Percentiles rank a stretch among this genome's conserved stretches.
These are phyloP conservation scores for Chrysopa pallens DNA, from an alignment of 1,140 invertebrate genomes.

Conservation along the genomic window DNA sequence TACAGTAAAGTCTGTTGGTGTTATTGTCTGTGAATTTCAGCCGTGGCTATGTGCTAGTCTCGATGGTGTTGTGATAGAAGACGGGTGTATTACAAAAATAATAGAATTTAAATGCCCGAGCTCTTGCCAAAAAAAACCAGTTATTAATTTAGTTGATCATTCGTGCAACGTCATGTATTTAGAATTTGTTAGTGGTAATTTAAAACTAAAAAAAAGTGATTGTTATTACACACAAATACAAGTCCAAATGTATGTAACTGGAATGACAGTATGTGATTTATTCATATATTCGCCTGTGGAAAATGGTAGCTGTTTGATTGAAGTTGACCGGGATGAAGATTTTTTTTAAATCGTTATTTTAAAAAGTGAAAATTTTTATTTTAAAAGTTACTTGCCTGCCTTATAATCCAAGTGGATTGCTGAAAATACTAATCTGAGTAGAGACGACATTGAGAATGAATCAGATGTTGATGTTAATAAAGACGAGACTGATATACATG, in stretches of 20 bases:
- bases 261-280: slow-evolving; percentile 11
- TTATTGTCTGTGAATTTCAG: slow-evolving; percentile 10
- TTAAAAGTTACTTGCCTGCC: slow-evolving; percentile 2
- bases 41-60: slow-evolving; percentile 13
- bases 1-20: slow-evolving; percentile 9
- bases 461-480: no score
- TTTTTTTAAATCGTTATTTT: slow-evolving; percentile 9
- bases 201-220: slow-evolving; percentile 9
- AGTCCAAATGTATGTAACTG: slow-evolving; percentile 15
- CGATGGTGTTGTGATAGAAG: slow-evolving; percentile 11
- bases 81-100: slow-evolving; percentile 6
- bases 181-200: slow-evolving; percentile 4
- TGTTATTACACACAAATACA: slow-evolving; percentile 13
- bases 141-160: slow-evolving; percentile 7
- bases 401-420: no score
- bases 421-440: no score
- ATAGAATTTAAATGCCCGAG: slow-evolving; percentile 16
- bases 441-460: no score
- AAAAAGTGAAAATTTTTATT: slow-evolving; percentile 12
- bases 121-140: slow-evolving; percentile 9
- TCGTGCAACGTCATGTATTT: slow-evolving; percentile 12
- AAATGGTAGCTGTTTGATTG: slow-evolving; percentile 7
- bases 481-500: no score
- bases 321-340: slow-evolving; percentile 9
- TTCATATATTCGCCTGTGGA: slow-evolving; percentile 10